Base-by-base conservation (phyloP, 2,113 vertebrate species). In the Tyrannus savana region DNA sequence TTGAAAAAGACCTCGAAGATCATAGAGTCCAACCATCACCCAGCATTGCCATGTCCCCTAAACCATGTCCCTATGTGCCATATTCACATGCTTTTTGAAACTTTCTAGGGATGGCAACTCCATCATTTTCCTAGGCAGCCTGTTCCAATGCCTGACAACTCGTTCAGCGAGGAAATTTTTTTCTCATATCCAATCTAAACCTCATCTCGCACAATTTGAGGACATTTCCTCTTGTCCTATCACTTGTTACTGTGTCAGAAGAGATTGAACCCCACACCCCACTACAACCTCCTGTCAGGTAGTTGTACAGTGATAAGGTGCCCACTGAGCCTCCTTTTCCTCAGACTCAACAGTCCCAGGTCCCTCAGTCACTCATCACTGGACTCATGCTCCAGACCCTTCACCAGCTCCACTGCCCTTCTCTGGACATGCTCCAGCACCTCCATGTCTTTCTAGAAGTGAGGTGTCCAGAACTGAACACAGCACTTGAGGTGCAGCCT, bases 271-370 rank as follows among this genome's bases (percentile, higher is more conserved):
- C 3, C 6, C 12, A 33, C 9, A 25, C 7, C 3, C 16, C 25
- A 41, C 11, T 27, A 42, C 25, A 37, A 13, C 4, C 7, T 58
- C 42, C 22, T 67, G 50, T 74, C 33, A 30, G 37, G 44, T 19
- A 24, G 19, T 13, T 30, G 33, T 67, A 37, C 33, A 33, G 22
- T 37, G 31, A 9, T 8, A 14, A 3, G 4, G 37, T 24, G 8
- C 27, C 52, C 23, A 16, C 1, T 19, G 7, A 81, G 44, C 19
- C 10, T 67, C 10, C 1, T 81, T 13, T 52, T 39, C 33, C 19
- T 33, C 52, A 28, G 3, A 4, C 3, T 39, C 3, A 59, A 39
- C 23, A 39, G 0, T 0, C 17, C 44, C 59, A 58, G 50, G 35
- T 49, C 10, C 4, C 27, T 19, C 59, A 58, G 50, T 30, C 41